Evolutionary conservation across 2,888 invertebrate genomes (phyloP).

Genomic region (Stictocephala bisonia): DNA sequence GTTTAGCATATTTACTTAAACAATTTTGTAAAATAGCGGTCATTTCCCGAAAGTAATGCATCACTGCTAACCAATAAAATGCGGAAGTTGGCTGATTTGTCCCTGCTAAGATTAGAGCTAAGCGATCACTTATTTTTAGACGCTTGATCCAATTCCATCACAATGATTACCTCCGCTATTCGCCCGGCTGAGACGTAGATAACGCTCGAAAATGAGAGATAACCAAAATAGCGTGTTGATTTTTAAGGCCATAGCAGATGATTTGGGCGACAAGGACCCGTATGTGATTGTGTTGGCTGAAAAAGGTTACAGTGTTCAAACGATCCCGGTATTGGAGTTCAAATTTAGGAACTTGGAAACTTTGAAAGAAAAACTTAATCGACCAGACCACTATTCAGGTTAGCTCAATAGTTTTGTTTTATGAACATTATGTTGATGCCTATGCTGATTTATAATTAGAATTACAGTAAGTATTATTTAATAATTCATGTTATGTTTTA

Average conservation of each 20-base stretch:
- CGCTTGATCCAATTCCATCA: not conserved
- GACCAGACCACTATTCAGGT: constrained; percentile 27
- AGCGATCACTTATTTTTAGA: constrained; percentile 16
- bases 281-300: constrained; percentile 11
- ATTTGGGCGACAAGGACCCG: constrained; percentile 29
- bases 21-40: no score
- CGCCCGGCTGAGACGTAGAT: not conserved
- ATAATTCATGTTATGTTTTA: no score
- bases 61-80: no score
- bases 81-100: no score
- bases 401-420: constrained; percentile 2
- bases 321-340: constrained; percentile 13
- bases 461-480: no score
- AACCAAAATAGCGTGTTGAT: constrained; percentile 14
- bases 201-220: constrained; percentile 30
- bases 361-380: constrained; percentile 27
- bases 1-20: no score
- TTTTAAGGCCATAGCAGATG: constrained; percentile 29
- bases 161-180: constrained; percentile 10
- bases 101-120: no score
- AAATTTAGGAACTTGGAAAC: constrained; percentile 27
- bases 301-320: constrained; percentile 6
- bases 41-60: no score
- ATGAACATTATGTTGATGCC: no score
- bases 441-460: no score